Evolutionary conservation across 2,888 invertebrate species (phyloP), one percentile per base, ranked within the genome.

Genomic region (Sylvicola cinctus): DNA sequence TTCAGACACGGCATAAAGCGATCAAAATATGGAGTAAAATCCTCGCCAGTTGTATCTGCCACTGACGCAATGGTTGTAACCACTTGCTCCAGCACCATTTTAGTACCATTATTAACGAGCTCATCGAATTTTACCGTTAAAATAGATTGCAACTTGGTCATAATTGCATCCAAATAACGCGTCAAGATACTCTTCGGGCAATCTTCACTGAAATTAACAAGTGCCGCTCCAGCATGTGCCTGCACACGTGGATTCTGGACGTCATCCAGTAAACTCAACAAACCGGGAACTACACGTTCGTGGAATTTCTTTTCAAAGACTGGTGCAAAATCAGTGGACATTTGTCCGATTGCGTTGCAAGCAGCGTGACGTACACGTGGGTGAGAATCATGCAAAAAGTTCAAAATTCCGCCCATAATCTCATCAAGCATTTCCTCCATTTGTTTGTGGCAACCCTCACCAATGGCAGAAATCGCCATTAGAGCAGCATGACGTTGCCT

Each of bases 171-270:
- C 40, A 98, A 67, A 54, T 98, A 96, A 41, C 74, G 76, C 8
- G 78, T 78, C 40, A 98, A 64, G 45, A 96, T 88, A 45, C 74
- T 70, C 57, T 96, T 95, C 0, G 96, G 93, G 55, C 96, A 96
- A 58, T 96, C 96, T 63, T 98, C 98, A 49, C 91, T 90, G 62
- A 99, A 99, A 62, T 98, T 99, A 2, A 99, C 96, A 41, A 98
- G 66, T 32, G 98, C 98, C 34, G 98, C 96, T 31, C 93, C 83
- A 45, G 73, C 71, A 45, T 75, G 75, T 35, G 76, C 74, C 61
- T 75, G 63, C 40, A 98, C 96, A 44, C 98, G 70, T 1, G 96
- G 95, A 58, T 88, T 85, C 6, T 68, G 72, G 47, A 81, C 76
- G 54, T 96, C 91, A 45, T 88, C 88, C 33, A 98, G 66, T 28